Conservation (phyloP, 1,140 invertebrate species). For the Berghia stephanieae region DNA sequence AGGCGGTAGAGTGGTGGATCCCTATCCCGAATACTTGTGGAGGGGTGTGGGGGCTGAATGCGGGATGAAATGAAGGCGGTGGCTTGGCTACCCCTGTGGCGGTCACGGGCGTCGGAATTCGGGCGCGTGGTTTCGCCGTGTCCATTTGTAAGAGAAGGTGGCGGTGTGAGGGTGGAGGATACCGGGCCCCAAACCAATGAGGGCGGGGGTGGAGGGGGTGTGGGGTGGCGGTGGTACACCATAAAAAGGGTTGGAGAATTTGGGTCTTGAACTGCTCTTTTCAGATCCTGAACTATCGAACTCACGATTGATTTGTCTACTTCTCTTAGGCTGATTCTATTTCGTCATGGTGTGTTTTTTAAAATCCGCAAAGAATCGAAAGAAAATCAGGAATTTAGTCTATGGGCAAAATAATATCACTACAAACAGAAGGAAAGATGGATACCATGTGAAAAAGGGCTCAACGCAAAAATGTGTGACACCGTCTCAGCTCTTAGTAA, state of each 20-base stretch:
- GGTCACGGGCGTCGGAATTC: constrained; percentile 31
- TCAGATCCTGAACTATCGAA: too few relatives aligned
- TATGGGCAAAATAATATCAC: too few relatives aligned
- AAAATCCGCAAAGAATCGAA: background rate
- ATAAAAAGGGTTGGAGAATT: too few relatives aligned
- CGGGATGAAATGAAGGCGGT: constrained; percentile 13
- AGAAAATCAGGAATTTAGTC: background rate
- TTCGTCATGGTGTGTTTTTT: constrained; percentile 15
- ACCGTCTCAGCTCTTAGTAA: too few relatives aligned
- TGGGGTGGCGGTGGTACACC: too few relatives aligned
- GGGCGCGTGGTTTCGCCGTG: too few relatives aligned
- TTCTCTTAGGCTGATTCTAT: constrained; percentile 21
- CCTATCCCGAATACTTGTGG: background rate
- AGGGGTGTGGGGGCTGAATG: constrained; percentile 35
- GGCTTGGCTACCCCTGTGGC: background rate
- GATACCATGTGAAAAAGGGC: too few relatives aligned
- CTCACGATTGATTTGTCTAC: constrained; percentile 33
- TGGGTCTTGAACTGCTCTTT: too few relatives aligned
- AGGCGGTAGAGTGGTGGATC: constrained; percentile 24
- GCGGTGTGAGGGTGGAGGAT: constrained; percentile 32
- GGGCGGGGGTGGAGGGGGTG: constrained; percentile 34
- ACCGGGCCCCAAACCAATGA: constrained; percentile 28
- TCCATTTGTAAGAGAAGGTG: constrained; percentile 9
- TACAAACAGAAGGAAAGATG: too few relatives aligned
- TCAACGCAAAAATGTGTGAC: too few relatives aligned